A percentile compares a stretch with the other conserved stretches of the same genome.
Evolutionary conservation across 2,888 invertebrate species (phyloP).

Genomic region (Exocentrus adspersus): DNA sequence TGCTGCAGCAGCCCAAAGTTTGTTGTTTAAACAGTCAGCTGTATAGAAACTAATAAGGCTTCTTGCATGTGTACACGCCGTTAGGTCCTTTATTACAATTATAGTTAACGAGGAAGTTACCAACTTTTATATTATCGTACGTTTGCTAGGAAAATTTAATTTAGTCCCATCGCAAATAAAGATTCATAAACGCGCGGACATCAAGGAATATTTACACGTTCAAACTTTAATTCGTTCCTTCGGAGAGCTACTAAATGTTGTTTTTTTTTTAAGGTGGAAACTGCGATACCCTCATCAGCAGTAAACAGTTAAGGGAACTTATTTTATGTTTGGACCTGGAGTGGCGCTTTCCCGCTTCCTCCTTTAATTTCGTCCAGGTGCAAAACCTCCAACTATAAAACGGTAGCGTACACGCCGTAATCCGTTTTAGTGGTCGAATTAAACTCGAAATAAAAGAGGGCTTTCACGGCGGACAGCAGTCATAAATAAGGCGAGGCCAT

Average conservation of each 20-base stretch:
- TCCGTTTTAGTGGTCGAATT: constrained; percentile 18
- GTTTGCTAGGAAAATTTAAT: no score
- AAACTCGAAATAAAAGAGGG: constrained; percentile 17
- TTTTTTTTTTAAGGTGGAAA: no score
- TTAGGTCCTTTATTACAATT: background rate
- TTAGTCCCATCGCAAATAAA: no score
- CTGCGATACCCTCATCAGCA: no score
- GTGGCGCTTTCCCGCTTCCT: background rate
- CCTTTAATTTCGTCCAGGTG: background rate
- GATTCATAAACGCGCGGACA: no score
- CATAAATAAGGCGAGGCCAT: constrained; percentile 3
- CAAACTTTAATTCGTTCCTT: no score
- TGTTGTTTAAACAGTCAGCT: background rate
- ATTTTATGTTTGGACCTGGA: no score
- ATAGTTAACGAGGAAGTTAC: background rate
- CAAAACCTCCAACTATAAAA: background rate
- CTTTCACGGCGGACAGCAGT: constrained; percentile 13
- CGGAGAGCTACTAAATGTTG: no score
- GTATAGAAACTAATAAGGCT: background rate
- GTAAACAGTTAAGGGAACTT: no score
- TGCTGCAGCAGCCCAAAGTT: background rate
- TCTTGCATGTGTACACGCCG: background rate
- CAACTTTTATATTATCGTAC: background rate
- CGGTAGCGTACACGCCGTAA: constrained; percentile 1
- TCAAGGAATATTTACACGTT: no score